These are phyloP conservation scores for Radopholus similis DNA, from an alignment of 1,140 invertebrate genomes.

Conservation along the genomic window DNA sequence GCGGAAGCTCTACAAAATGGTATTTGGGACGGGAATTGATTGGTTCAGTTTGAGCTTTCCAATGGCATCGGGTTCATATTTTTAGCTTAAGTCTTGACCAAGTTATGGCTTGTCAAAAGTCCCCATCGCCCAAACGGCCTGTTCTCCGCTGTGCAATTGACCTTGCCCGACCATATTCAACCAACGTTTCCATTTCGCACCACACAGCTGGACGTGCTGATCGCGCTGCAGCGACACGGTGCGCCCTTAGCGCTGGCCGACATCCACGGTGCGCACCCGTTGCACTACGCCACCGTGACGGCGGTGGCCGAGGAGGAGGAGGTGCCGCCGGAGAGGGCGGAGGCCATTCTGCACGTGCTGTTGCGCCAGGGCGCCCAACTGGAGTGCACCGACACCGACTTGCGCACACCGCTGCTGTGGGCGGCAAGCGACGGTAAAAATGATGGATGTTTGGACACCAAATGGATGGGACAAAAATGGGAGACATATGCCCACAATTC, in stretches of 20 bases:
- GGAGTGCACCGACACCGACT: slow-evolving; percentile 81
- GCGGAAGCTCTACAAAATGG: no score
- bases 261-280: slow-evolving; percentile 80
- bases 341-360: slow-evolving; percentile 78
- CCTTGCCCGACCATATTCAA: neutral
- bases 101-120: no score
- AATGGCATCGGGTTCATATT: no score
- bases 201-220: slow-evolving; percentile 71
- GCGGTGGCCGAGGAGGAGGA: slow-evolving; percentile 75
- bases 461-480: neutral
- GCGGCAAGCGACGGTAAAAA: slow-evolving; percentile 88
- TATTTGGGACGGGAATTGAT: no score
- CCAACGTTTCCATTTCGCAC: neutral
- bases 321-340: slow-evolving; percentile 62
- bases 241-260: slow-evolving; percentile 80
- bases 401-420: slow-evolving; percentile 87
- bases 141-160: no score
- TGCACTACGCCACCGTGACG: slow-evolving; percentile 81
- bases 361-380: slow-evolving; percentile 73
- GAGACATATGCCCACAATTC: no score
- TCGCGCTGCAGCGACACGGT: slow-evolving; percentile 76
- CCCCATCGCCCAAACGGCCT: no score
- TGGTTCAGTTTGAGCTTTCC: no score
- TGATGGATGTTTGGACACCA: neutral
- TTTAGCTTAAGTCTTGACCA: no score